phyloP scores from a whole-genome alignment of 2,113 vertebrate genomes.

The Onychostoma macrolepis region DNA sequence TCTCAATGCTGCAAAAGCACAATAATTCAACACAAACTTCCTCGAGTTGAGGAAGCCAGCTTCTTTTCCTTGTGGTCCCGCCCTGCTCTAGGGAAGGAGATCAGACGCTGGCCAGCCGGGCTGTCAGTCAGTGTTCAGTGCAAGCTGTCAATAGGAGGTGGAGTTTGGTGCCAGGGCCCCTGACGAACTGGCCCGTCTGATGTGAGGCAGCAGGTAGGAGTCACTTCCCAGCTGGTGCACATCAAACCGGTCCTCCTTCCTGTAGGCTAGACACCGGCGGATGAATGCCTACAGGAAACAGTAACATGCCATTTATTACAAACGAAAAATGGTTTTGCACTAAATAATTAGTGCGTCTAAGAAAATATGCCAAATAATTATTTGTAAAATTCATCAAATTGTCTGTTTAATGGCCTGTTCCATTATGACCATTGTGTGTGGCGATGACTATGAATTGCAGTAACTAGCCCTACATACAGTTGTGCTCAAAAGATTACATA shows the following conservation, averaged over 20 bases:
- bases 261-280: conserved; percentile 95
- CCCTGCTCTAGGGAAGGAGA: conserved; percentile 73
- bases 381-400: no score
- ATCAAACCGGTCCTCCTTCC: conserved; percentile 96
- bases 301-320: conserved; percentile 13
- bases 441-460: no score
- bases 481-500: no score
- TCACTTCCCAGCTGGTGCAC: conserved; percentile 96
- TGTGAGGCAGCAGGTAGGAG: conserved; percentile 96
- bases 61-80: conserved; percentile 29
- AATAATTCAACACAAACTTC: background rate
- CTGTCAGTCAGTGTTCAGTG: conserved; percentile 63
- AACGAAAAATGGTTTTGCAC: background rate
- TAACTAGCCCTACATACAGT: no score
- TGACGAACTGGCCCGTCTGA: conserved; percentile 98
- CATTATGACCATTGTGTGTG: no score
- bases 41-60: conserved; percentile 24
- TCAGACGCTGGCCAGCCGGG: conserved; percentile 62
- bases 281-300: conserved; percentile 86
- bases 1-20: background rate
- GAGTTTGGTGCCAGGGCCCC: conserved; percentile 90
- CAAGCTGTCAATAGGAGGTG: conserved; percentile 87
- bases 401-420: no score
- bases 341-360: background rate
- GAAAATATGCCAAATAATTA: background rate